Evolutionary conservation across 1,140 invertebrate species (phyloP), one percentile per base, ranked within the genome.

Genomic region (Plutomurus gul): DNA sequence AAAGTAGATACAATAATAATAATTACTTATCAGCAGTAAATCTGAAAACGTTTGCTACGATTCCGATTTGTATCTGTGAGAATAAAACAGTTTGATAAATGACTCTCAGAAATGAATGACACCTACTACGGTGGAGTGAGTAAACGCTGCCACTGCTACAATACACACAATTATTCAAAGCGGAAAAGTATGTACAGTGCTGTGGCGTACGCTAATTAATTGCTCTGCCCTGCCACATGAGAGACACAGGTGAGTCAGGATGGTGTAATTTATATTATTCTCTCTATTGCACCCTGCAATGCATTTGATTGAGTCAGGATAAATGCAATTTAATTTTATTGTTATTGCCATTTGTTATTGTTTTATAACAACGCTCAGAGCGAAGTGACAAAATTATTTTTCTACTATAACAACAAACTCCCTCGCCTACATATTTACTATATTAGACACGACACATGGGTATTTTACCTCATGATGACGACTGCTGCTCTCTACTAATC

Each of bases 341-440:
- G 56, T 65, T 65, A 65, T 65, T 65, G 36, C 56, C 56, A 33
- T 65, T n/a, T 65, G 56, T 65, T 65, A 65, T 65, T 65, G 56
- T 65, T 65, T 65, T 65, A 65, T 65, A 65, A 65, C 56, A 65
- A 65, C 22, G 36, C n/a, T n/a, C 27, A 65, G 36, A 65, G 27
- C 30, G 25, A 65, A 65, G 56, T 65, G 56, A 65, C 56, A 65
- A 65, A 30, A 33, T 65, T 65, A n/a, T n/a, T n/a, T n/a, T n/a
- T n/a, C n/a, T n/a, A n/a, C n/a, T n/a, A n/a, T n/a, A n/a, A n/a
- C 56, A 33, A 30, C 27, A 33, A 65, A 65, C 56, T 65, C 56
- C 30, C 36, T 33, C 36, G 56, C 36, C 56, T 65, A 16, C 4
- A 65, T 65, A 33, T 33, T 25, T 11, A 65, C n/a, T n/a, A n/a